Conservation (phyloP, 2,888 invertebrate genomes). For the Endotricha flammealis region DNA sequence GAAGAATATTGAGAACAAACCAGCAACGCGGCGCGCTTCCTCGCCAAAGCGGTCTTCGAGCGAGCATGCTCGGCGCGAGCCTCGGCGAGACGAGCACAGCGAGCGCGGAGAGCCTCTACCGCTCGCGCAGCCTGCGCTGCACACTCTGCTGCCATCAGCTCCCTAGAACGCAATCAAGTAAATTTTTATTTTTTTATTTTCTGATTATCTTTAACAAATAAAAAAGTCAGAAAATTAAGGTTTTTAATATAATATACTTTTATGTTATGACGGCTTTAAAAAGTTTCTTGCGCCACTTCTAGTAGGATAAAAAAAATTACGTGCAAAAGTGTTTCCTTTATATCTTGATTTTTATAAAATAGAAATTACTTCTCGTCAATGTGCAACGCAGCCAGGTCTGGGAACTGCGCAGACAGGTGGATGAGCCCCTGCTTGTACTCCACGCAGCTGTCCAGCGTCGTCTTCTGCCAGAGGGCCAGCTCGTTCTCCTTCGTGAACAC, state of each 20-base stretch:
- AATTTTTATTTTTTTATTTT: too few species aligned
- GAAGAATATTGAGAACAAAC: too few species aligned
- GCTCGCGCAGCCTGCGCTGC: slow-evolving; percentile 27
- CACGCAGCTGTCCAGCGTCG: slow-evolving; percentile 54
- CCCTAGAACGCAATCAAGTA: slow-evolving; percentile 30
- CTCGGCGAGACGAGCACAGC: slow-evolving; percentile 15
- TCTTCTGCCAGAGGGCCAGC: slow-evolving; percentile 62
- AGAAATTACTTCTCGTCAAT: slow-evolving; percentile 64
- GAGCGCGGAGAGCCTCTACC: slow-evolving; percentile 35
- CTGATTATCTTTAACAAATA: too few species aligned
- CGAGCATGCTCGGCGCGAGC: slow-evolving; percentile 16
- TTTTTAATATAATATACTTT: too few species aligned
- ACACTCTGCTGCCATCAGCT: slow-evolving; percentile 49
- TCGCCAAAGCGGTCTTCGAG: slow-evolving; percentile 17
- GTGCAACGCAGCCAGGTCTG: slow-evolving; percentile 43
- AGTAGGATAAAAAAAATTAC: too few species aligned
- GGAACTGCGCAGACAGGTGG: slow-evolving; percentile 45
- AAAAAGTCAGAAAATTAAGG: too few species aligned
- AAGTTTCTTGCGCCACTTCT: too few species aligned
- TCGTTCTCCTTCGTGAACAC: slow-evolving; percentile 54
- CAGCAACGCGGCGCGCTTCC: slow-evolving; percentile 26
- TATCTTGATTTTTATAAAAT: too few species aligned
- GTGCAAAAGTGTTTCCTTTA: too few species aligned
- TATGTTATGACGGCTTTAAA: too few species aligned
- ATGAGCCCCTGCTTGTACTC: slow-evolving; percentile 63